Evolutionary conservation across 2,113 vertebrate species (phyloP).

Genomic region (Misgurnus anguillicaudatus): DNA sequence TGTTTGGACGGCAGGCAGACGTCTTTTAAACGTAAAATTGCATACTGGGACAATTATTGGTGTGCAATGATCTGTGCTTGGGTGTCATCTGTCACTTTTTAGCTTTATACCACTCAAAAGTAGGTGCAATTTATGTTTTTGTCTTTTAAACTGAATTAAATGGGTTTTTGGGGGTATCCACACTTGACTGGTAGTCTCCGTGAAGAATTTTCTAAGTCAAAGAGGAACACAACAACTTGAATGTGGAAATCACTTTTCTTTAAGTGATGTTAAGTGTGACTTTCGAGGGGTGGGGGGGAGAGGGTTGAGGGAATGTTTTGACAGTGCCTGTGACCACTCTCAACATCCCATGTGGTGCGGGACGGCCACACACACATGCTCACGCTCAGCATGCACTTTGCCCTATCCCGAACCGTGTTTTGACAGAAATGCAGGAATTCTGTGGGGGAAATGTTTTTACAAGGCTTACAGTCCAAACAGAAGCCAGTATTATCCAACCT

Average conservation of each 20-base stretch:
- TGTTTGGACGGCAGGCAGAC: too few species aligned
- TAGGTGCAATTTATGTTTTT: too few species aligned
- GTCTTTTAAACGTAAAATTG: too few species aligned
- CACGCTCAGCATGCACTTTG: slow-evolving; percentile 47
- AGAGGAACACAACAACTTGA: background rate
- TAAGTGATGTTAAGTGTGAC: background rate
- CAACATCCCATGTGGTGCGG: slow-evolving; percentile 3
- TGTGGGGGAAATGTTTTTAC: slow-evolving; percentile 38
- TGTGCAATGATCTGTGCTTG: too few species aligned
- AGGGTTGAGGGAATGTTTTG: slow-evolving; percentile 10
- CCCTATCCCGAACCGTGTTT: slow-evolving; percentile 46
- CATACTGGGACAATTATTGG: too few species aligned
- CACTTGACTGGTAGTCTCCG: too few species aligned
- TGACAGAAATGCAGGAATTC: slow-evolving; percentile 45
- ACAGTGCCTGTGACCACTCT: slow-evolving; percentile 28
- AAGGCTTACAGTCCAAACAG: slow-evolving; percentile 44
- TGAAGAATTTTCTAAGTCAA: background rate
- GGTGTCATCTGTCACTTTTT: too few species aligned
- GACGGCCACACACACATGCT: slow-evolving; percentile 28
- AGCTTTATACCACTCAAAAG: too few species aligned
- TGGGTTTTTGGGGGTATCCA: too few species aligned
- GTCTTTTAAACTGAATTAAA: too few species aligned
- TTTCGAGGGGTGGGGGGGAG: background rate
- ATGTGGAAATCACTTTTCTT: background rate
- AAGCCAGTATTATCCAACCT: slow-evolving; percentile 18